Conservation (phyloP, 2,113 vertebrate genomes). For the Sitta europaea region DNA sequence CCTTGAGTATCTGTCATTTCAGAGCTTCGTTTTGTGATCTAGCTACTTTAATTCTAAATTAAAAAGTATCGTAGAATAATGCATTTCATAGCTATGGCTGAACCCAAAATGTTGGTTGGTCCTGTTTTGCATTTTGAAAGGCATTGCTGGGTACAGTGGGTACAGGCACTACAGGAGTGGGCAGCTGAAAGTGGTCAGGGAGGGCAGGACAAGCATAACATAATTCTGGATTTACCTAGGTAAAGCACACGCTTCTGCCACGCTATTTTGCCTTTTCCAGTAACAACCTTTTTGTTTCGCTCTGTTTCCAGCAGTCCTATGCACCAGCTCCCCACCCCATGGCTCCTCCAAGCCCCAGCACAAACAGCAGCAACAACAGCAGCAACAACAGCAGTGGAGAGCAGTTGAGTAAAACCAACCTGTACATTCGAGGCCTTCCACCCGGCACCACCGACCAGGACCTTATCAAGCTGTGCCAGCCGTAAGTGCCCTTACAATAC, state of each 20-base stretch:
- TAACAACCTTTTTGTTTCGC: constrained; percentile 47
- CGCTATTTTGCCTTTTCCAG: not conserved
- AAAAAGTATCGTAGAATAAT: not conserved
- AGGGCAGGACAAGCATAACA: not conserved
- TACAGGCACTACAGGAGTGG: accelerated
- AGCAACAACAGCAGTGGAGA: constrained; percentile 86
- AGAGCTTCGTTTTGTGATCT: not conserved
- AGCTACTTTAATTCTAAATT: not conserved
- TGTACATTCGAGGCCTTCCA: constrained; percentile 96
- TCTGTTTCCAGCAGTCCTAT: constrained; percentile 91
- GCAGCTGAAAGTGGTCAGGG: not conserved
- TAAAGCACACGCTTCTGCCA: not conserved
- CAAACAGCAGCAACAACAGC: constrained; percentile 92
- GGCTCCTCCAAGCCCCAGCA: constrained; percentile 98
- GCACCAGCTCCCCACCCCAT: constrained; percentile 96
- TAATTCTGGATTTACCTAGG: not conserved
- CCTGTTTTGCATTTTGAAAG: not conserved
- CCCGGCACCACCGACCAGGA: constrained; percentile 98
- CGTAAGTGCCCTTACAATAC: constrained; percentile 79
- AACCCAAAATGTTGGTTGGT: not conserved
- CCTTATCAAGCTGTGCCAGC: constrained; percentile 98
- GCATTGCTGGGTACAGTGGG: not conserved
- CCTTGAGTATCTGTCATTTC: not conserved
- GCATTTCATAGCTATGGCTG: not conserved
- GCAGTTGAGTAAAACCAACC: constrained; percentile 98